Conservation (phyloP, 2,888 invertebrate species). For the Nephrotoma guestfalica region DNA sequence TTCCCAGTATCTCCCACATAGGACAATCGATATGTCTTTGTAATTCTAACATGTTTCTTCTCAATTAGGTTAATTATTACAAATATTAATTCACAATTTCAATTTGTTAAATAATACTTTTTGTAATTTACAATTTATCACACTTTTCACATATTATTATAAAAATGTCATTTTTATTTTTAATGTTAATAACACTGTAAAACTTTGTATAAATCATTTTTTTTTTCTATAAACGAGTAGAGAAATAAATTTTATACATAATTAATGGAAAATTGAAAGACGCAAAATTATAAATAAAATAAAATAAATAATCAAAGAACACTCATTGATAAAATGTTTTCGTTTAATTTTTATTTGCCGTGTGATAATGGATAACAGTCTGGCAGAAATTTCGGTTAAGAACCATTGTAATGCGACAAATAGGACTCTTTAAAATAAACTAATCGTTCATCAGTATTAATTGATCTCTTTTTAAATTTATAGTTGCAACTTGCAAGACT, state of each 20-base stretch:
- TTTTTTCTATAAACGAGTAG: neutral
- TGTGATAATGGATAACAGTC: neutral
- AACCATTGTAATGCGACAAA: too few relatives aligned
- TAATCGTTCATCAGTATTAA: too few relatives aligned
- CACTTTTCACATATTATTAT: neutral
- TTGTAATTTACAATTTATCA: neutral
- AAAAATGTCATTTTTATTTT: neutral
- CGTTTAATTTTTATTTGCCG: neutral
- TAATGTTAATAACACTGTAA: neutral
- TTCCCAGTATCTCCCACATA: slow-evolving; percentile 40
- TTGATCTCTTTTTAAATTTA: too few relatives aligned
- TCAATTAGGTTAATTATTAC: neutral
- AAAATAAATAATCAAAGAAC: neutral
- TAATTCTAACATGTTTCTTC: slow-evolving; percentile 42
- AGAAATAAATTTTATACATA: neutral
- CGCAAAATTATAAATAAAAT: neutral
- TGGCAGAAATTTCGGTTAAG: too few relatives aligned
- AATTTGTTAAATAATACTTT: neutral
- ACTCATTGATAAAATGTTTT: neutral
- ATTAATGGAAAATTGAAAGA: neutral
- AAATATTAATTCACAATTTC: neutral
- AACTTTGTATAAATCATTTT: neutral
- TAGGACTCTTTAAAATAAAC: too few relatives aligned
- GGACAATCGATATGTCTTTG: slow-evolving; percentile 48
- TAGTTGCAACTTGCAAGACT: too few relatives aligned